A percentile compares a stretch with the other conserved stretches of the same genome.
phyloP scores from a whole-genome alignment of 2,797 vertebrate species.

The Netta rufina region DNA sequence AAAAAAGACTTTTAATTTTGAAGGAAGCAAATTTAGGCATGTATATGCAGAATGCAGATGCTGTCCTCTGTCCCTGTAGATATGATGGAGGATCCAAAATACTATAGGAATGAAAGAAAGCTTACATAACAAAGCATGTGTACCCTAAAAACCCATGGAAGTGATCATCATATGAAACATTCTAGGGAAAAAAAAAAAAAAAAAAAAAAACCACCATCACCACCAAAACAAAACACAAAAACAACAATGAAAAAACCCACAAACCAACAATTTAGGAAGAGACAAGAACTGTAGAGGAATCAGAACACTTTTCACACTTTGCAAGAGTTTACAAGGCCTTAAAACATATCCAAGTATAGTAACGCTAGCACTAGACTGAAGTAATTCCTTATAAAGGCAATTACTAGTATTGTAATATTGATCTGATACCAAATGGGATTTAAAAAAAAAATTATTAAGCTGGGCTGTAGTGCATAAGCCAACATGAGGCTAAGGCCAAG shows the following conservation, averaged over 20 bases:
- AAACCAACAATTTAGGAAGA: neutral
- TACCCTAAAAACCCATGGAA: fast-evolving
- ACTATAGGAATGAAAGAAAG: neutral
- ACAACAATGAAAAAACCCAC: no score
- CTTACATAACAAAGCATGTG: neutral
- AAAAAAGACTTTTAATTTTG: neutral
- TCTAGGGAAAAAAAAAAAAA: neutral
- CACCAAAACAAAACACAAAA: no score
- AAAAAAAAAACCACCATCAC: no score
- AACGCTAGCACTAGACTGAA: neutral
- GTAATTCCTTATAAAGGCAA: neutral
- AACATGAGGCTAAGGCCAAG: neutral
- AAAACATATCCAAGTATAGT: neutral
- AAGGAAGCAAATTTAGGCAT: neutral
- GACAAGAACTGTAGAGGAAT: neutral
- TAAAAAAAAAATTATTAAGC: neutral
- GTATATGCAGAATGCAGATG: neutral
- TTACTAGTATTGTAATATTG: neutral
- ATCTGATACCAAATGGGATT: neutral
- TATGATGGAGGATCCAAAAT: neutral
- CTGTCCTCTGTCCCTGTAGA: neutral
- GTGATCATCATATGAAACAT: neutral
- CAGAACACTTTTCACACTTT: neutral
- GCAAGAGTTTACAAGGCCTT: neutral
- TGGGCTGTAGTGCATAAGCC: neutral